phyloP scores from a whole-genome alignment of 2,113 vertebrate genomes.

The Vombatus ursinus region DNA sequence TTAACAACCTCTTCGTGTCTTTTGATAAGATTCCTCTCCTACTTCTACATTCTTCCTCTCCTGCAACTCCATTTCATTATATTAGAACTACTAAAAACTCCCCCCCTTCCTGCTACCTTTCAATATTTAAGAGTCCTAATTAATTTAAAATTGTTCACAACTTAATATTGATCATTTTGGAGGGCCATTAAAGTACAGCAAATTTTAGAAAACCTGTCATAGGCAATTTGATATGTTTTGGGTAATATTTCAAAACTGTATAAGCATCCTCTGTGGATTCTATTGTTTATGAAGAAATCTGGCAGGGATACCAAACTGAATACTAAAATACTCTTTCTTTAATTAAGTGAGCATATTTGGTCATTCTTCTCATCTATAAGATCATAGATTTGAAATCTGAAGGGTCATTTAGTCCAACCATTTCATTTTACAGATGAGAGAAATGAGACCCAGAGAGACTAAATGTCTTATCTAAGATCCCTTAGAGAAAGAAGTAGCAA shows the following conservation, averaged over 20 bases:
- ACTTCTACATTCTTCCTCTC: background rate
- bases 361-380: background rate
- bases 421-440: background rate
- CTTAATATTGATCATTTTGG: background rate
- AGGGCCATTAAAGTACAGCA: background rate
- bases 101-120: background rate
- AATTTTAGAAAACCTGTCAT: background rate
- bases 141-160: background rate
- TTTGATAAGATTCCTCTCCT: conserved; percentile 14
- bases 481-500: background rate
- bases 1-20: background rate
- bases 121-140: background rate
- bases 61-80: background rate
- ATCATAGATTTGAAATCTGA: background rate
- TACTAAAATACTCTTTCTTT: background rate
- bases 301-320: background rate
- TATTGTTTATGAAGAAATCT: background rate
- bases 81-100: background rate
- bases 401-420: background rate
- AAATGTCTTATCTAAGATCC: background rate
- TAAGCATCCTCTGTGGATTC: background rate
- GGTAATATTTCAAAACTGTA: background rate
- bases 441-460: background rate
- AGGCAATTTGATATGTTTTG: background rate
- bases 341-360: background rate